phyloP scores from a whole-genome alignment of 2,797 vertebrate species.

The Fratercula arctica region DNA sequence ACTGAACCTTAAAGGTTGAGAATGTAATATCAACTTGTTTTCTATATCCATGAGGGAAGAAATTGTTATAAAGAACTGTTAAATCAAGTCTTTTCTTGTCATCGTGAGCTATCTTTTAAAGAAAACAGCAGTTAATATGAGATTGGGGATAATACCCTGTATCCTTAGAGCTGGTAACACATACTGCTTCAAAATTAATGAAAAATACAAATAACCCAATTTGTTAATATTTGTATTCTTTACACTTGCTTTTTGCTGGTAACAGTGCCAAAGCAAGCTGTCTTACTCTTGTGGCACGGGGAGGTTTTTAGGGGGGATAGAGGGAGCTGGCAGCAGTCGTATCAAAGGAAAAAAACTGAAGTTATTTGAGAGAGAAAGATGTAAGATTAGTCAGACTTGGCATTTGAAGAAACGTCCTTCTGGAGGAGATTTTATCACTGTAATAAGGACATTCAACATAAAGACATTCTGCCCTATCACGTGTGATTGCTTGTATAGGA shows the following conservation, averaged over 20 bases:
- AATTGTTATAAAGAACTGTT: neutral
- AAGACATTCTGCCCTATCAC: neutral
- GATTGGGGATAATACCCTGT: neutral
- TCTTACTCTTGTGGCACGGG: neutral
- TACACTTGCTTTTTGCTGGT: neutral
- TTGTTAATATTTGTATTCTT: neutral
- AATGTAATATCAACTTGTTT: neutral
- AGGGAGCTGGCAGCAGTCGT: neutral
- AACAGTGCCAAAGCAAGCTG: neutral
- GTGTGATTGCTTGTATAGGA: accelerated
- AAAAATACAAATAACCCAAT: neutral
- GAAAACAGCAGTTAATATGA: neutral
- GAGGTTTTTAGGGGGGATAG: neutral
- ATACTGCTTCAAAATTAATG: neutral
- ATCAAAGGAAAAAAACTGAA: neutral
- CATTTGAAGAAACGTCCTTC: neutral
- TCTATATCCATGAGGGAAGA: neutral
- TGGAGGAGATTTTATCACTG: neutral
- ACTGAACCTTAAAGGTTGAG: neutral
- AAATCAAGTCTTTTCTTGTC: neutral
- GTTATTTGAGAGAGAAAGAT: neutral
- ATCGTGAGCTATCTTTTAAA: neutral
- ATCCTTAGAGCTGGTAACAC: neutral
- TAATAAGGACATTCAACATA: neutral
- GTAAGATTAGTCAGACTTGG: neutral